Base-by-base conservation (phyloP, 1,140 invertebrate species). In the Caerostris extrusa region DNA sequence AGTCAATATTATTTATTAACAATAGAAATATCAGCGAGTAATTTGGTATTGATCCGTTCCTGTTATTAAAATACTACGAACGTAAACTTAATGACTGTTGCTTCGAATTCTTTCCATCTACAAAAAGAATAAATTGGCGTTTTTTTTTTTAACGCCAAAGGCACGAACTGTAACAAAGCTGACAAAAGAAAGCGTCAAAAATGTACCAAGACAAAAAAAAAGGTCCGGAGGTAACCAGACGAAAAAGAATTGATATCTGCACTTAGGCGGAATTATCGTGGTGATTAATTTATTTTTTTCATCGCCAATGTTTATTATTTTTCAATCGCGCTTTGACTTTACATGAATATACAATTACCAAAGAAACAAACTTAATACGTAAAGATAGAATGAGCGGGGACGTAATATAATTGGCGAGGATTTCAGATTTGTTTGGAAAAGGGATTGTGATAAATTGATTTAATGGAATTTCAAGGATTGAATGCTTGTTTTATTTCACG, bases 301-400 rank as follows among this genome's bases (percentile, higher is more conserved):
- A 4, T 77, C 3, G 34, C 34, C 5, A 10, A 77, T 12, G 7
- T 53, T 77, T 34, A 50, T 77, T 77, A 50, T 12, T 12, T 77
- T 77, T 77, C 34, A 14, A 5, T 10, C 12, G 34, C 12, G 12
- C 10, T 77, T 50, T 50, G 61, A n/a, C 71, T 77, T 34, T 12
- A 77, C 71, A 77, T 12, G 71, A 77, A 77, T 77, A 77, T 77
- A 77, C 71, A 77, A 77, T 77, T 77, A 77, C 34, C 34, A 77
- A 77, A 77, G 71, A 77, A 77, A 77, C 53, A 7, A 50, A 34
- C 8, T 7, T 10, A 34, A 12, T 64, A 10, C 3, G 61, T 64
- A 17, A 34, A 64, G 50, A 34, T 8, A 53, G 34, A 77, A 77
- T 77, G 50, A 34, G 34, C 50, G 34, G 12, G 5, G 71, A 34